Evolutionary conservation across 2,113 vertebrate species (phyloP).

Genomic region (Euleptes europaea): DNA sequence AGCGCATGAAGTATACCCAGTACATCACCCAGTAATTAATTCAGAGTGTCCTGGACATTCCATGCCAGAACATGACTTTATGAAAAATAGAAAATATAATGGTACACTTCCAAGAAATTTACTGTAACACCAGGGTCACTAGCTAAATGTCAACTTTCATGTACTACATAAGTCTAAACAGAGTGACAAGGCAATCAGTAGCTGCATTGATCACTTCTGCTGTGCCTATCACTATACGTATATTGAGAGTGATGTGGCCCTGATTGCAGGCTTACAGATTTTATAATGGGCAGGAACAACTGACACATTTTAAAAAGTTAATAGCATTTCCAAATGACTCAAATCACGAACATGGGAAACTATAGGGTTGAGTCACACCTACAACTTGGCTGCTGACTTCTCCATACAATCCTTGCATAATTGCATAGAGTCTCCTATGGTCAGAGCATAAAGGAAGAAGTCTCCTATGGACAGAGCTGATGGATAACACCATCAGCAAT

Average conservation of each 20-base stretch:
- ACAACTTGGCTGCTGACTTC: background rate
- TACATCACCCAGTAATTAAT: constrained; percentile 17
- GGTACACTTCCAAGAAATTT: constrained; percentile 25
- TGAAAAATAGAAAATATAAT: background rate
- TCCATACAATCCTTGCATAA: background rate
- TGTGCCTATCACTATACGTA: background rate
- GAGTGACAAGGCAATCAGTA: constrained; percentile 2
- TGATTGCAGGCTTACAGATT: background rate
- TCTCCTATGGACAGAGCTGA: no score
- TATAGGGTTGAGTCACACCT: background rate
- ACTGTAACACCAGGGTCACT: constrained; percentile 8
- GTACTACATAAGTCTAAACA: background rate
- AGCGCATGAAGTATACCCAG: constrained; percentile 21
- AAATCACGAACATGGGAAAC: background rate
- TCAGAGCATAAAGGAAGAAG: no score
- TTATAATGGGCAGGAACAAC: background rate
- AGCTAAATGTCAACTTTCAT: constrained; percentile 25
- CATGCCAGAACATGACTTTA: constrained; percentile 18
- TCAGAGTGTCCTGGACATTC: constrained; percentile 27
- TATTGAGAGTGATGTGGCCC: background rate
- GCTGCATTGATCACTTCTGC: background rate
- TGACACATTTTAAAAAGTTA: background rate
- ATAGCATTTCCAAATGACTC: background rate
- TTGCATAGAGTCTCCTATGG: no score
- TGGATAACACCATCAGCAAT: background rate